These are phyloP conservation scores for Tipula vernalis DNA, from an alignment of 2,888 invertebrate genomes.

Conservation along the genomic window DNA sequence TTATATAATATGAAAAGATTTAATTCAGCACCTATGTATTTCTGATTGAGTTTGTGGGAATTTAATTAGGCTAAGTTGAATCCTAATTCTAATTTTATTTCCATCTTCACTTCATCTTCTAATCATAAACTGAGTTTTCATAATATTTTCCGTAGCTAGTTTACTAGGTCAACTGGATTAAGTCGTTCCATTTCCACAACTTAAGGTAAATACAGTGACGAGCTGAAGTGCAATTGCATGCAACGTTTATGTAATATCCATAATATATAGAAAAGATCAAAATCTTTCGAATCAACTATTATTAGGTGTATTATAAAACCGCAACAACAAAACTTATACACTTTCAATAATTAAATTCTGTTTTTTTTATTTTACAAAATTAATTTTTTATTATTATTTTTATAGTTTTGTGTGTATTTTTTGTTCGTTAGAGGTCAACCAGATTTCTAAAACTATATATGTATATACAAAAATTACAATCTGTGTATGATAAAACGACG, in stretches of 20 bases:
- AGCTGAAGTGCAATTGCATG: background rate
- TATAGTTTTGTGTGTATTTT: background rate
- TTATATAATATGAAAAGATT: too few relatives aligned
- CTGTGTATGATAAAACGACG: background rate
- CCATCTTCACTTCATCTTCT: too few relatives aligned
- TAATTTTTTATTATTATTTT: background rate
- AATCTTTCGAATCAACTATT: background rate
- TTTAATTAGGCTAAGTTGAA: too few relatives aligned
- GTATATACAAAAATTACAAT: background rate
- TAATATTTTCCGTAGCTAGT: too few relatives aligned
- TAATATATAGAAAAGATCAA: background rate
- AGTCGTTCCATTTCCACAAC: background rate
- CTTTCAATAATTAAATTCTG: background rate
- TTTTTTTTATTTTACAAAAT: background rate
- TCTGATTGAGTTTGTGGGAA: too few relatives aligned
- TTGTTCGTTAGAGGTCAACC: conserved; percentile 4
- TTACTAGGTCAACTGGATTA: too few relatives aligned
- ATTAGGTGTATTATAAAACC: background rate
- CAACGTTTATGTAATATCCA: background rate
- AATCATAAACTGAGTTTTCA: too few relatives aligned
- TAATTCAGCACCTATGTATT: too few relatives aligned
- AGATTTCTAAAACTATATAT: background rate
- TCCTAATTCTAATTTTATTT: too few relatives aligned
- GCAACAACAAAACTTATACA: background rate
- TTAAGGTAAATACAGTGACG: background rate